These are phyloP conservation scores for Cetonia aurata DNA, from an alignment of 2,888 invertebrate species.

Conservation along the genomic window DNA sequence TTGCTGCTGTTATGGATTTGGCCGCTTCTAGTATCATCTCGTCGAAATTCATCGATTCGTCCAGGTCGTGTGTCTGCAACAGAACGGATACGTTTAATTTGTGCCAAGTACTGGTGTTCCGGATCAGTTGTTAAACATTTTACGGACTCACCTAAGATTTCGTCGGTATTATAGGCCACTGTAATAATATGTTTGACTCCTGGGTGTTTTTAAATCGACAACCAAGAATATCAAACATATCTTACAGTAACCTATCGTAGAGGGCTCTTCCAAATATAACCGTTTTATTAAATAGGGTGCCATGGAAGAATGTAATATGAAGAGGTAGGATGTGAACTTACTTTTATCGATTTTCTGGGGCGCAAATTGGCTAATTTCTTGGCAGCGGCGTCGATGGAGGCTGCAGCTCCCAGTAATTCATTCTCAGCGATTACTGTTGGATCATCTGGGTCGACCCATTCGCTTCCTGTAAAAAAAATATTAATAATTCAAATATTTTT, in stretches of 20 bases:
- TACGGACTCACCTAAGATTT: no score
- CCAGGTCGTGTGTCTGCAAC: slow-evolving; percentile 78
- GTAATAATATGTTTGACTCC: slow-evolving; percentile 99
- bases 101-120: no score
- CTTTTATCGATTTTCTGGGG: slow-evolving; percentile 74
- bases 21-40: slow-evolving; percentile 99
- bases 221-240: slow-evolving; percentile 99
- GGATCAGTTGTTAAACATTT: no score
- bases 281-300: no score
- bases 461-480: slow-evolving; percentile 72
- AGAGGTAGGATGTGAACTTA: slow-evolving; percentile 30
- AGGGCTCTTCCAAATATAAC: background rate
- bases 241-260: slow-evolving; percentile 76
- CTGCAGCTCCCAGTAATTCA: slow-evolving; percentile 96
- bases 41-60: slow-evolving; percentile 96
- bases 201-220: slow-evolving; percentile 91
- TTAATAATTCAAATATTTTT: slow-evolving; percentile 31
- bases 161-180: slow-evolving; percentile 67
- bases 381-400: slow-evolving; percentile 98
- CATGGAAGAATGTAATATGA: background rate
- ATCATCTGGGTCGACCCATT: slow-evolving; percentile 97
- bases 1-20: slow-evolving; percentile 96
- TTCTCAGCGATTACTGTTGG: slow-evolving; percentile 98
- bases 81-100: slow-evolving; percentile 27
- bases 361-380: slow-evolving; percentile 92